Conservation (phyloP, 2,113 vertebrate species). For the Labeo catla region DNA sequence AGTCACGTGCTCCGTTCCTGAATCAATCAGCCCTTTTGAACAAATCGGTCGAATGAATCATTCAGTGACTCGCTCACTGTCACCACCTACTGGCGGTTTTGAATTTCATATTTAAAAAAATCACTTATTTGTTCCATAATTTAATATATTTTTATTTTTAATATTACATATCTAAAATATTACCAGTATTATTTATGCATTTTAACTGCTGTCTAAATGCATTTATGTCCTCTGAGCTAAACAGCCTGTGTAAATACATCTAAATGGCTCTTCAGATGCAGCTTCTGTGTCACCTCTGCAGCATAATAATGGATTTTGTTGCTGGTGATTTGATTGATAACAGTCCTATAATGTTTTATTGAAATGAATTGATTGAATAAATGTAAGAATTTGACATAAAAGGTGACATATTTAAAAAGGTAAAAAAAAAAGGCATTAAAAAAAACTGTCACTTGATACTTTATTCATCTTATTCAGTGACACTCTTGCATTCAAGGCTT, state of each 20-base stretch:
- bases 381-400: not conserved
- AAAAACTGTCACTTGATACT: too few species aligned
- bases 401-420: not conserved
- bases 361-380: not conserved
- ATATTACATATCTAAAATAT: not conserved
- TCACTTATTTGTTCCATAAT: not conserved
- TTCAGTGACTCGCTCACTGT: not conserved
- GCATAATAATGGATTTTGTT: not conserved
- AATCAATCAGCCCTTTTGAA: not conserved
- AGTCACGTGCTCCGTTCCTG: not conserved
- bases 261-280: not conserved
- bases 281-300: not conserved
- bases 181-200: not conserved
- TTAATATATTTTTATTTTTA: not conserved
- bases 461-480: too few species aligned
- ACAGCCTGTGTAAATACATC: not conserved
- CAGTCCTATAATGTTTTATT: not conserved
- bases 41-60: not conserved
- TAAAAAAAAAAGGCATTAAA: not conserved
- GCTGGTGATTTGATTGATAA: not conserved
- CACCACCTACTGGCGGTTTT: not conserved
- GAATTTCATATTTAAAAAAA: not conserved
- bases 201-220: not conserved
- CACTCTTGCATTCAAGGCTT: not conserved
- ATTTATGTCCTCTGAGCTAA: not conserved